These are phyloP conservation scores for Pachyramphus minor DNA, from an alignment of 2,113 vertebrate species.

Conservation along the genomic window DNA sequence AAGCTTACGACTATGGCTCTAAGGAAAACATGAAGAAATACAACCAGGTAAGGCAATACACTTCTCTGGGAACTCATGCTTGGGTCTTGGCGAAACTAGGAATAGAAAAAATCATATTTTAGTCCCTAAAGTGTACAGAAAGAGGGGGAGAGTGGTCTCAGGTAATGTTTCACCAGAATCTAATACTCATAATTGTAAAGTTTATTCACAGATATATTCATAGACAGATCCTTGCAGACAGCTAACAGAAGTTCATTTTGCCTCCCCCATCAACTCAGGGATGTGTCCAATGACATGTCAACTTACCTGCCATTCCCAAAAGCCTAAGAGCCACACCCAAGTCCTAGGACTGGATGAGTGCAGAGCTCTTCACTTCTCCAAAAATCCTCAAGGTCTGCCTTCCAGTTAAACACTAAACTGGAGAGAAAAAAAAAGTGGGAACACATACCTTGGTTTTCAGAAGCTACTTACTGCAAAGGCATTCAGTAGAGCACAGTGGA, in stretches of 20 bases:
- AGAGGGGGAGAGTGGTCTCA: neutral
- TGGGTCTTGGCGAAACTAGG: neutral
- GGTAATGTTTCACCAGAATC: neutral
- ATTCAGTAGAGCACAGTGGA: neutral
- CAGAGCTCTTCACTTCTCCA: neutral
- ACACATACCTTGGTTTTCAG: neutral
- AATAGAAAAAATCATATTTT: neutral
- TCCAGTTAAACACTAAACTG: neutral
- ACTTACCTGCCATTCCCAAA: neutral
- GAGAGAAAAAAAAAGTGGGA: neutral
- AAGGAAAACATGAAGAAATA: slow-evolving; percentile 52
- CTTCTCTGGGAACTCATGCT: neutral
- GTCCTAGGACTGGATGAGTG: neutral
- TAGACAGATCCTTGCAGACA: neutral
- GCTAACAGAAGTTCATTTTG: neutral
- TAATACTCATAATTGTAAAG: neutral
- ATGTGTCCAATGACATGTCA: neutral
- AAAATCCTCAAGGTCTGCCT: neutral
- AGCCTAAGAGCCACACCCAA: neutral
- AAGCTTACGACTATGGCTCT: slow-evolving; percentile 34
- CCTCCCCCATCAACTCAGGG: neutral
- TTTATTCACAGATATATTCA: neutral
- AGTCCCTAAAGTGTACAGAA: neutral
- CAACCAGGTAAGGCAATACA: neutral
- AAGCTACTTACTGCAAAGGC: neutral